Evolutionary conservation across 53 echinoderm and acorn worm genomes (phyloP), one percentile per base, ranked within the genome.

Genomic region (Temnopleurus reevesii): DNA sequence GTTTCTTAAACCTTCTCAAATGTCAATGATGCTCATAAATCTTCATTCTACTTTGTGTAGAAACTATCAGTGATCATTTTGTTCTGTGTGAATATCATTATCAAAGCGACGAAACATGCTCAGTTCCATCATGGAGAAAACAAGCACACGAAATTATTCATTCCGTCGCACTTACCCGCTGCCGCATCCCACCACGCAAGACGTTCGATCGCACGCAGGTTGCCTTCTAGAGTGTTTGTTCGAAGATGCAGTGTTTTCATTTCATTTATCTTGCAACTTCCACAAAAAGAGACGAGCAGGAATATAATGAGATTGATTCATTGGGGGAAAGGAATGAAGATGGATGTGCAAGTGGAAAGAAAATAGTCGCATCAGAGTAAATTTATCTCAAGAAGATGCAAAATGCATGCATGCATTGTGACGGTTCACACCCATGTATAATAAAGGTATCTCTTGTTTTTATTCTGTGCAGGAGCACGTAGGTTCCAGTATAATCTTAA

Each of bases 231-330:
- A 71, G 71, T 71, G 71, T 71, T 71, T 71, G 36, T 71, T 71
- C 71, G 71, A 36, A 41, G 71, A 71, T 41, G 41, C 41, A 41
- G n/a, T 71, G 71, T 71, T 71, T 71, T 71, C 71, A 71, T 71
- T 71, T 71, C 71, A 71, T 71, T 71, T 71, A 19, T 71, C 41
- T 71, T 71, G 71, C 71, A 71, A 71, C 71, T n/a, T 71, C 41
- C 38, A 36, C 71, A 1, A 63, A 23, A 71, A 71, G 41, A 41
- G 41, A 41, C 71, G 71, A 71, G 41, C 38, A 71, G n/a, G 34
- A 34, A 17, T 35, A 59, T 59, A 65, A 65, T 71, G 71, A 71
- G 71, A 71, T 71, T 36, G 71, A 71, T 71, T 71, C 71, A 71
- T 36, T 41, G 41, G 43, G 71, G 71, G 41, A 30, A 41, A 41